Evolutionary conservation across 2,888 invertebrate genomes (phyloP).

Genomic region (Polydrusus pterygomalis): DNA sequence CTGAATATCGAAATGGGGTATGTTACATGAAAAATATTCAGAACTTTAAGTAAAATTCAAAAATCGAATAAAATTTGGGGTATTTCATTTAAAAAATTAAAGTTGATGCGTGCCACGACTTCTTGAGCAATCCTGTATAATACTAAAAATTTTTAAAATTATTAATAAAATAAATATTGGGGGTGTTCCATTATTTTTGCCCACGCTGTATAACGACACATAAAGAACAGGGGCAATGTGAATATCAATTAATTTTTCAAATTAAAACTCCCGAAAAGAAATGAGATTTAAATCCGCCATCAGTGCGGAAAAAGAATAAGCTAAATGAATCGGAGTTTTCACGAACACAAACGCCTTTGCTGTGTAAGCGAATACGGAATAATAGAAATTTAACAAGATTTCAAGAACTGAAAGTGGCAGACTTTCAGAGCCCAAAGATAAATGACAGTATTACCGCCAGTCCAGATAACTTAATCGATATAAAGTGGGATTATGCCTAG

Average conservation of each 20-base stretch:
- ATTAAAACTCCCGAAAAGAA: conserved; percentile 30
- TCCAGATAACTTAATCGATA: conserved; percentile 56
- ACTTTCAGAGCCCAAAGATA: conserved; percentile 55
- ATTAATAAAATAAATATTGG: too few relatives aligned
- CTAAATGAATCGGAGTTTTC: conserved; percentile 50
- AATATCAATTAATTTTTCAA: conserved; percentile 28
- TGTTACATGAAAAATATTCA: too few relatives aligned
- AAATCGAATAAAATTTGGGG: too few relatives aligned
- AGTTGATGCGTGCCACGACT: too few relatives aligned
- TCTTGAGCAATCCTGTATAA: too few relatives aligned
- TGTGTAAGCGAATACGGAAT: conserved; percentile 56
- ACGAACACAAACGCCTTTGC: conserved; percentile 51
- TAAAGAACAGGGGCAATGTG: conserved; percentile 8
- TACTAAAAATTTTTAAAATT: too few relatives aligned
- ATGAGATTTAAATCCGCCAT: conserved; percentile 41
- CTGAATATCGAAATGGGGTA: too few relatives aligned
- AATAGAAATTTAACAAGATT: conserved; percentile 61
- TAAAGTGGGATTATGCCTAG: conserved; percentile 31
- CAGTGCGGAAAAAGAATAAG: conserved; percentile 38
- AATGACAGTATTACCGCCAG: conserved; percentile 54
- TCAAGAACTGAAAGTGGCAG: conserved; percentile 61
- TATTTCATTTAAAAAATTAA: too few relatives aligned
- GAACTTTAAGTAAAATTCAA: too few relatives aligned
- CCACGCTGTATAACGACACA: not conserved
- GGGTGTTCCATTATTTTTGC: too few relatives aligned